Percentiles rank a stretch among this genome's conserved stretches.
These are phyloP conservation scores for Drosophila kambysellisi DNA, from an alignment of 2,888 invertebrate genomes.

Conservation along the genomic window DNA sequence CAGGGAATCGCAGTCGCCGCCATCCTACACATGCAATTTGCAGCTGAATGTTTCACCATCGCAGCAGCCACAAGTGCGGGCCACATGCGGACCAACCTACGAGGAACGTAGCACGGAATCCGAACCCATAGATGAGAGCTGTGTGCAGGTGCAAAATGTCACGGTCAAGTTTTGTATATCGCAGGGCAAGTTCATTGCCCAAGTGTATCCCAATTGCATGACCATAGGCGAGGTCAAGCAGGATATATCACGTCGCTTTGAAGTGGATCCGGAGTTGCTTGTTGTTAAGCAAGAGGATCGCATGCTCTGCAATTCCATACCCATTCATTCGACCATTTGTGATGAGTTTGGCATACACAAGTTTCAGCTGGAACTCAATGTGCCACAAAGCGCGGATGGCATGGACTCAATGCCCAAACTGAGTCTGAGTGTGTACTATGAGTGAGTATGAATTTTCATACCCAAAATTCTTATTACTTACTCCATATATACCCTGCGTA, in stretches of 20 bases:
- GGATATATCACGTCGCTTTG: conserved; percentile 87
- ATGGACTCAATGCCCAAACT: conserved; percentile 55
- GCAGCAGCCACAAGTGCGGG: conserved; percentile 42
- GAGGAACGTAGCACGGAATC: conserved; percentile 50
- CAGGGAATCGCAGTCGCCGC: conserved; percentile 25
- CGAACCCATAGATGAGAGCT: conserved; percentile 32
- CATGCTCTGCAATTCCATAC: conserved; percentile 76
- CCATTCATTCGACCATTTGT: conserved; percentile 71
- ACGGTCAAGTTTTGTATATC: conserved; percentile 84
- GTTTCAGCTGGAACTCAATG: conserved; percentile 66
- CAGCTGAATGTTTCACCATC: conserved; percentile 53
- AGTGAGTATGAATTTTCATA: conserved; percentile 64
- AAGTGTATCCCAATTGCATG: conserved; percentile 85
- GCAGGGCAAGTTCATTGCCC: conserved; percentile 82
- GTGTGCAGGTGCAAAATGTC: conserved; percentile 77
- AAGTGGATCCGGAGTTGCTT: conserved; percentile 86
- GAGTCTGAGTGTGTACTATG: conserved; percentile 83
- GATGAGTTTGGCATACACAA: conserved; percentile 84
- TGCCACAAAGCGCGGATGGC: neutral
- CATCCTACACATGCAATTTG: conserved; percentile 52
- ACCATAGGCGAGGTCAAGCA: conserved; percentile 87
- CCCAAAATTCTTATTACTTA: neutral
- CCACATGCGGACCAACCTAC: conserved; percentile 36
- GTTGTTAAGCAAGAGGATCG: conserved; percentile 86
- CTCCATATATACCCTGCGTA: conserved; percentile 20